These are phyloP conservation scores for Aix galericulata DNA, from an alignment of 2,113 vertebrate genomes.

Conservation along the genomic window DNA sequence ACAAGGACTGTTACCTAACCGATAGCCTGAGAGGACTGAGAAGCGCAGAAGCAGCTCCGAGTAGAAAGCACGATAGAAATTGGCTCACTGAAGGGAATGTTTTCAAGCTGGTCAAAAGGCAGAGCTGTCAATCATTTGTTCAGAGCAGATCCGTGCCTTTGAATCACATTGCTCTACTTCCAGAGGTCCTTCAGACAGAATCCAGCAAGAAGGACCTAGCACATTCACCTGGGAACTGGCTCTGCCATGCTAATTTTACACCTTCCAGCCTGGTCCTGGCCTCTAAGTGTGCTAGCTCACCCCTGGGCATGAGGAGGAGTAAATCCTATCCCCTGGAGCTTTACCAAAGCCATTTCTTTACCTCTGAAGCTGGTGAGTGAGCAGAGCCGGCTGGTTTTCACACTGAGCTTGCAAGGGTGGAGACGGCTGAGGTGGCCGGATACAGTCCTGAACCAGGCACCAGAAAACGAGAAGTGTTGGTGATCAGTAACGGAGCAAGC, in stretches of 20 bases:
- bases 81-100: background rate
- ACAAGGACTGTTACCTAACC: background rate
- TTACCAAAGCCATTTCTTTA: conserved; percentile 38
- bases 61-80: background rate
- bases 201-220: background rate
- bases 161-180: background rate
- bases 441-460: conserved; percentile 74
- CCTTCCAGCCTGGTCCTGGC: background rate
- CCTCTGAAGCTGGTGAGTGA: conserved; percentile 99
- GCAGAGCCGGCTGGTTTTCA: conserved; percentile 96
- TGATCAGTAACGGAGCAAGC: background rate
- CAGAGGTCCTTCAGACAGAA: background rate
- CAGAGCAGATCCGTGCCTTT: background rate
- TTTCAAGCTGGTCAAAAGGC: background rate
- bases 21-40: background rate
- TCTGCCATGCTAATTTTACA: background rate
- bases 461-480: conserved; percentile 30
- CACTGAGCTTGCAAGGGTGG: conserved; percentile 86
- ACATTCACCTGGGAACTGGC: background rate
- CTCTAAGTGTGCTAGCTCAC: background rate
- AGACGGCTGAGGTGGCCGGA: conserved; percentile 80
- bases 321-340: background rate
- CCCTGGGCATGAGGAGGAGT: background rate
- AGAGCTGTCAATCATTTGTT: background rate
- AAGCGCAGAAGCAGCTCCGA: background rate